These are phyloP conservation scores for Mugil cephalus DNA, from an alignment of 2,113 vertebrate genomes.

Conservation along the genomic window DNA sequence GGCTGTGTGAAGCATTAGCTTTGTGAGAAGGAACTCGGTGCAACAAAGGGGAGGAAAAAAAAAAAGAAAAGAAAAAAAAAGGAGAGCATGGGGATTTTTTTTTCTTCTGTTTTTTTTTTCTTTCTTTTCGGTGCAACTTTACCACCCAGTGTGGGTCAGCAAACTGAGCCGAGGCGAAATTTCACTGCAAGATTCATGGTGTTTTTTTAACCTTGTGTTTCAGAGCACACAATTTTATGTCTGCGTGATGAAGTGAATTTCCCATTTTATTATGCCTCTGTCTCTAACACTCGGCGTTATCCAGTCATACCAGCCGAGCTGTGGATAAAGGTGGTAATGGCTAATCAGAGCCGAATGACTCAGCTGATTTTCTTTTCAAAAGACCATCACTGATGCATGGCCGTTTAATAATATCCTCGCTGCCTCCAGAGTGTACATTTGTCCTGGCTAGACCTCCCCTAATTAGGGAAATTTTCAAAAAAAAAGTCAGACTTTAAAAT, in stretches of 20 bases:
- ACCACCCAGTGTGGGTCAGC: conserved; percentile 53
- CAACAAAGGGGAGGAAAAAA: conserved; percentile 44
- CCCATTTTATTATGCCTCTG: conserved; percentile 25
- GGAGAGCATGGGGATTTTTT: conserved; percentile 23
- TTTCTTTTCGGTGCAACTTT: conserved; percentile 40
- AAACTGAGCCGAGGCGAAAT: conserved; percentile 22
- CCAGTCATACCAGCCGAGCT: conserved; percentile 54
- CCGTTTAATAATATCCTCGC: conserved; percentile 63
- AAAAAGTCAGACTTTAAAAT: conserved; percentile 54
- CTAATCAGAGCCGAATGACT: conserved; percentile 67
- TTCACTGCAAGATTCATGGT: conserved; percentile 3
- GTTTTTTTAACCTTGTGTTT: conserved; percentile 5
- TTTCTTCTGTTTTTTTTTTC: conserved; percentile 26
- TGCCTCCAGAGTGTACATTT: conserved; percentile 59
- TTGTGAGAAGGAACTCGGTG: conserved; percentile 29
- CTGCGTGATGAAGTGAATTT: conserved; percentile 25
- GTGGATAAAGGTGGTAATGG: conserved; percentile 60
- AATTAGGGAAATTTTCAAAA: conserved; percentile 67
- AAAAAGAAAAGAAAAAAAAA: conserved; percentile 30
- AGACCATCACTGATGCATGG: conserved; percentile 65
- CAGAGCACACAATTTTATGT: conserved; percentile 22
- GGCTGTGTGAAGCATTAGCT: conserved; percentile 34
- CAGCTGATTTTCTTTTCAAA: conserved; percentile 65
- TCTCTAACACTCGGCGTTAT: conserved; percentile 19
- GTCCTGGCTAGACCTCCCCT: conserved; percentile 60